Base-by-base conservation (phyloP, 2,888 invertebrate species). In the Agapostemon virescens region DNA sequence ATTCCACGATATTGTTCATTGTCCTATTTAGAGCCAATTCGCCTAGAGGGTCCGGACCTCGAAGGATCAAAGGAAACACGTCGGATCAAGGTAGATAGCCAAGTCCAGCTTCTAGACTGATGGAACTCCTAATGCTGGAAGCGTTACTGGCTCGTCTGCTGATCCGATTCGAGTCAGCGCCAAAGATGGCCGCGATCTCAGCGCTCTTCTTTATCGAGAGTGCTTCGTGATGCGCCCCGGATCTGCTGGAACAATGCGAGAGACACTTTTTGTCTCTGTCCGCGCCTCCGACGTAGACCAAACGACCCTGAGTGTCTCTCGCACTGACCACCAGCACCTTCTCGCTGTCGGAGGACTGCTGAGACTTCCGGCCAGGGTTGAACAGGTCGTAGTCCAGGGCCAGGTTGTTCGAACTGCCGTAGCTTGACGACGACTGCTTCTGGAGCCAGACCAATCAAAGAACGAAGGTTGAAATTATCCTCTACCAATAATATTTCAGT, bases 151-250 rank as follows among this genome's bases (percentile, higher is more conserved):
- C 79, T 69, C 92, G 84, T 75, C 91, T 89, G 49, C 90, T 88
- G 13, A 88, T 85, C 49, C 90, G 87, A 38, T 82, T 72, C 26
- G 86, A 87, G 89, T 85, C 86, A 90, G 96, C 96, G 89, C 97
- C 96, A 91, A 98, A 97, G 40, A 97, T 93, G 0, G 97, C 97
- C 0, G 97, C 97, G 88, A 97, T 97, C 92, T 97, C 97, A 0
- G 97, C 97, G 3, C 97, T 96, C 91, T 97, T 97, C 92, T 97
- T 97, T 40, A 97, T 97, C 73, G 97, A 97, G 0, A 97, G 93
- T 0, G 97, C 97, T 88, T 97, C 97, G 70, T 92, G 90, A 82
- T 92, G 91, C 7, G 88, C 88, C 70, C 86, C 87, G 55, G 89
- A 81, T 76, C 88, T 84, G 5, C 79, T 79, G 23, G 83, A 83